Percentiles rank a stretch among this genome's conserved stretches.
Evolutionary conservation across 2,888 invertebrate species (phyloP).

Genomic region (Hyalella azteca): DNA sequence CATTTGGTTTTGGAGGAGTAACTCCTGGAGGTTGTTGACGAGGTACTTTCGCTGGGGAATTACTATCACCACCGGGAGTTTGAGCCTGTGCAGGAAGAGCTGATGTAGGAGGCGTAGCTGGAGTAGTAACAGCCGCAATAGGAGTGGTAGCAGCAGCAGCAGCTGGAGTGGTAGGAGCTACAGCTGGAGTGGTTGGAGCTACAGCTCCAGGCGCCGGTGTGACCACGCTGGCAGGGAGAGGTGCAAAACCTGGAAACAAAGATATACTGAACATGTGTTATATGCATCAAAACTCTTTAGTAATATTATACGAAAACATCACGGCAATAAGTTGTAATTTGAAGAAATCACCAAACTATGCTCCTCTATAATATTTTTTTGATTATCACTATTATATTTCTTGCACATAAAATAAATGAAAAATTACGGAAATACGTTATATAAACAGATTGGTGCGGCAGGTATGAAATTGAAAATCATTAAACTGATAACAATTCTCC

Average conservation of each 20-base stretch:
- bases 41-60: neutral
- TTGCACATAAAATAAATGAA: too few relatives aligned
- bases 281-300: too few relatives aligned
- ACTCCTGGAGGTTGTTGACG: neutral
- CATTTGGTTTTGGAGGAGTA: conserved; percentile 3
- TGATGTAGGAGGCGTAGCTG: conserved; percentile 38
- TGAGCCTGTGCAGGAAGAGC: conserved; percentile 43
- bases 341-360: too few relatives aligned
- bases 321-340: too few relatives aligned
- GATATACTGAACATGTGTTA: too few relatives aligned
- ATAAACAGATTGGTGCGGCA: too few relatives aligned
- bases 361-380: too few relatives aligned
- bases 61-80: neutral
- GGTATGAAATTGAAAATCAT: too few relatives aligned
- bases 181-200: conserved; percentile 43
- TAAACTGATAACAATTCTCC: too few relatives aligned
- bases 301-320: too few relatives aligned
- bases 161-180: conserved; percentile 43
- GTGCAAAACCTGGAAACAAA: neutral
- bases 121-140: conserved; percentile 22
- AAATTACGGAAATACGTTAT: too few relatives aligned
- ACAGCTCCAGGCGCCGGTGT: conserved; percentile 60
- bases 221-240: neutral
- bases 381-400: too few relatives aligned
- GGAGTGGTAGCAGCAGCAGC: conserved; percentile 24